Conservation (phyloP, 92 coral and sea anemone species). For the Phenganax stokvisi region DNA sequence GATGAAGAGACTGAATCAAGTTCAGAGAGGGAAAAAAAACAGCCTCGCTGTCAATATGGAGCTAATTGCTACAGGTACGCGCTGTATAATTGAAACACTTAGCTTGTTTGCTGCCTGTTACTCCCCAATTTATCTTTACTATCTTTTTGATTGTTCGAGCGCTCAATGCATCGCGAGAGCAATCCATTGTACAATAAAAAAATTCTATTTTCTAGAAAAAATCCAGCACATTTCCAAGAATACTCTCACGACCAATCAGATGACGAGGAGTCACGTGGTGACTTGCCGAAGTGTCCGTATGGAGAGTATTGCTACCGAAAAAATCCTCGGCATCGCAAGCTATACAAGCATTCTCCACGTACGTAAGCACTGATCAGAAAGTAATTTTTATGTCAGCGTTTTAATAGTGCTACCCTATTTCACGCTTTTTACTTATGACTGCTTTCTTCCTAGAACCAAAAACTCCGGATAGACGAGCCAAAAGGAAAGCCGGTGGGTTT, state of each 20-base stretch:
- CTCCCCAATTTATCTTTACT: too few relatives aligned
- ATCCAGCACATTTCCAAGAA: slow-evolving; percentile 73
- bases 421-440: neutral
- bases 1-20: slow-evolving; percentile 43
- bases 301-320: slow-evolving; percentile 73
- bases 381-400: neutral
- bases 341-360: slow-evolving; percentile 67
- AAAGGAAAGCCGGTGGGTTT: slow-evolving; percentile 19
- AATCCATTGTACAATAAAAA: neutral
- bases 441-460: slow-evolving; percentile 13
- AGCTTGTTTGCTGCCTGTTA: too few relatives aligned
- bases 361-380: slow-evolving; percentile 29
- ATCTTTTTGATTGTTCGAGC: neutral
- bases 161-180: neutral
- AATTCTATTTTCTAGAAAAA: slow-evolving; percentile 53
- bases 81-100: neutral
- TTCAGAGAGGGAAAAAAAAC: slow-evolving; percentile 22
- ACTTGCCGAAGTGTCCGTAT: slow-evolving; percentile 71
- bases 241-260: slow-evolving; percentile 55
- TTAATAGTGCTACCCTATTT: neutral
- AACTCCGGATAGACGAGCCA: slow-evolving; percentile 24
- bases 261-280: neutral
- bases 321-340: slow-evolving; percentile 71
- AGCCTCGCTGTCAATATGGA: slow-evolving; percentile 78
- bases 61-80: slow-evolving; percentile 73